A percentile compares a stretch with the other conserved stretches of the same genome.
These are phyloP conservation scores for Egretta garzetta DNA, from an alignment of 2,113 vertebrate species.

Conservation along the genomic window DNA sequence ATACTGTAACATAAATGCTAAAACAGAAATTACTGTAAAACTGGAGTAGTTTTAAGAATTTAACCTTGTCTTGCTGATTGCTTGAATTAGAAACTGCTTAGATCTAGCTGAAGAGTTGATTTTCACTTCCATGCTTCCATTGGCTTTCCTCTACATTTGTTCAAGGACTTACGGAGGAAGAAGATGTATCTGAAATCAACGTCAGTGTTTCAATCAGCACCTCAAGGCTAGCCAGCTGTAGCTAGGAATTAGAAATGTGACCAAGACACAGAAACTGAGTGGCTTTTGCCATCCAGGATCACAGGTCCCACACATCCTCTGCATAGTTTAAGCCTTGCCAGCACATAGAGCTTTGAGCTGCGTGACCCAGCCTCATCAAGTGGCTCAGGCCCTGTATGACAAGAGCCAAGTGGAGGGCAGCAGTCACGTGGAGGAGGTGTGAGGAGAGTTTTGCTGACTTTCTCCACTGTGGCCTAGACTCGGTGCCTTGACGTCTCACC, in stretches of 20 bases:
- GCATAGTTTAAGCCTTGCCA: neutral
- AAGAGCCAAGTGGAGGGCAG: neutral
- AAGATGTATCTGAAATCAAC: neutral
- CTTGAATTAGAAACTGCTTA: neutral
- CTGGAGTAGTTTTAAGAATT: neutral
- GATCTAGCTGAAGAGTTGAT: neutral
- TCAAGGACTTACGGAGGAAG: neutral
- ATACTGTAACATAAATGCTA: neutral
- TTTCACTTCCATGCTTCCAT: neutral
- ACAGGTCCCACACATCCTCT: neutral
- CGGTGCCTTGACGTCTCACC: neutral
- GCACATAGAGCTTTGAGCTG: neutral
- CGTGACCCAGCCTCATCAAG: neutral
- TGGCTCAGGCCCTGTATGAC: neutral
- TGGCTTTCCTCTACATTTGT: neutral
- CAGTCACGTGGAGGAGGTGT: neutral
- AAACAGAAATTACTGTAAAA: neutral
- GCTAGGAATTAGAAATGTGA: neutral
- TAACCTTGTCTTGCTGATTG: neutral
- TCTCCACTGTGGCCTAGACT: neutral
- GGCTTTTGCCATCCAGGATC: neutral
- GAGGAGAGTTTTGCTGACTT: neutral
- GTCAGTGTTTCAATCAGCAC: rapidly evolving
- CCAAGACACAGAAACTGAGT: neutral
- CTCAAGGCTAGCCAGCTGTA: neutral